Percentiles rank a stretch among this genome's conserved stretches.
These are phyloP conservation scores for Amblyornis subalaris DNA, from an alignment of 2,113 vertebrate genomes.

Conservation along the genomic window DNA sequence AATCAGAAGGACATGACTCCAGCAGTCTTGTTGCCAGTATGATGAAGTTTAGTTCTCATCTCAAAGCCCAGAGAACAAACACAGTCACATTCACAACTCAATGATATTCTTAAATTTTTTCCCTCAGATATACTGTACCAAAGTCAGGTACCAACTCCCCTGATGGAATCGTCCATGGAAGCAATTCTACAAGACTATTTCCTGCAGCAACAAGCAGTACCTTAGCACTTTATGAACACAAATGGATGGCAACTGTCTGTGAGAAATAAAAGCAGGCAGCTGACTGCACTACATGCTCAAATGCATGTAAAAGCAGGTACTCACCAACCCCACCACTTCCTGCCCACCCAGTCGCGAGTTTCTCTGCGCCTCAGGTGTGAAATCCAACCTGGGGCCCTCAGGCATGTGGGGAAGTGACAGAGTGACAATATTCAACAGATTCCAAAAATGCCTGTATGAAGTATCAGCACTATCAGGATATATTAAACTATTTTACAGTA, in stretches of 20 bases:
- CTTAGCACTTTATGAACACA: not conserved
- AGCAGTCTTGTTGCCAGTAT: not conserved
- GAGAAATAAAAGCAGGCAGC: not conserved
- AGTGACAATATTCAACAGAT: accelerated
- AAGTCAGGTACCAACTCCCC: not conserved
- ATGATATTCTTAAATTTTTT: not conserved
- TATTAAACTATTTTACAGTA: not conserved
- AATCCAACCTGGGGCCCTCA: not conserved
- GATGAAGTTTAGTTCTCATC: not conserved
- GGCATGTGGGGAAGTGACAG: not conserved
- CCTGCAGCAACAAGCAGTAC: not conserved
- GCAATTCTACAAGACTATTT: not conserved
- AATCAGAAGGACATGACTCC: not conserved
- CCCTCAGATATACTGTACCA: not conserved
- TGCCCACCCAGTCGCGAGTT: not conserved
- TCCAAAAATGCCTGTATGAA: not conserved
- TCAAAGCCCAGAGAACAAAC: not conserved
- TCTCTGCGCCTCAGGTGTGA: not conserved
- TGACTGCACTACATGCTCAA: not conserved
- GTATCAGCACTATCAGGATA: not conserved
- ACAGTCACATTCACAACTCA: not conserved
- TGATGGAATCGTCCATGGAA: not conserved
- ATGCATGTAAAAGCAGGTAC: not conserved
- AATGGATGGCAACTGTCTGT: not conserved
- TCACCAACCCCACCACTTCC: not conserved